Conservation (phyloP, 1,140 invertebrate genomes). For the Rhagoletis zephyria region DNA sequence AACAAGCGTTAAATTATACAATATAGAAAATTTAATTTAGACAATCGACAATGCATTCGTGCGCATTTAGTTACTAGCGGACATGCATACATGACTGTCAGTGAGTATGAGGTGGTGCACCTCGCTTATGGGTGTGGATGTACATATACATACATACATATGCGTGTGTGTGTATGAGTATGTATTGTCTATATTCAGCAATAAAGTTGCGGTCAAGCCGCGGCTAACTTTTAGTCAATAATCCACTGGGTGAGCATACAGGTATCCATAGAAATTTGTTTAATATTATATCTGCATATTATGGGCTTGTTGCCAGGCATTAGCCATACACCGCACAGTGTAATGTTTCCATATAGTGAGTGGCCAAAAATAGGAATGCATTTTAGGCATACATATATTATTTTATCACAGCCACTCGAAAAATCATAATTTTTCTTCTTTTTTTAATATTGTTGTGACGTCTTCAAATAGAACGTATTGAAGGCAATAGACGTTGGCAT, state of each 20-base stretch:
- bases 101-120: no score
- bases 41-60: slow-evolving; percentile 27
- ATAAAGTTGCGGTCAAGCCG: slow-evolving; percentile 1
- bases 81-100: background rate
- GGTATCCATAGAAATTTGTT: background rate
- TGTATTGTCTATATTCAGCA: background rate
- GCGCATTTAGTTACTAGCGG: background rate
- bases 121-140: no score
- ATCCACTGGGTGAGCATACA: background rate
- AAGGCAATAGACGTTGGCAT: no score
- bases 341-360: no score
- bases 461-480: no score
- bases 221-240: background rate
- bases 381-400: no score
- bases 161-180: background rate
- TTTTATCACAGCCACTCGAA: no score
- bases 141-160: background rate
- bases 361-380: no score
- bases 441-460: no score
- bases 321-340: no score
- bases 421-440: no score
- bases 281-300: background rate
- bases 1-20: slow-evolving; percentile 50
- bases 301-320: background rate
- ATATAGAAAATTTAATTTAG: slow-evolving; percentile 39